These are phyloP conservation scores for Drosophila setosimentum DNA, from an alignment of 2,888 invertebrate genomes.

Conservation along the genomic window DNA sequence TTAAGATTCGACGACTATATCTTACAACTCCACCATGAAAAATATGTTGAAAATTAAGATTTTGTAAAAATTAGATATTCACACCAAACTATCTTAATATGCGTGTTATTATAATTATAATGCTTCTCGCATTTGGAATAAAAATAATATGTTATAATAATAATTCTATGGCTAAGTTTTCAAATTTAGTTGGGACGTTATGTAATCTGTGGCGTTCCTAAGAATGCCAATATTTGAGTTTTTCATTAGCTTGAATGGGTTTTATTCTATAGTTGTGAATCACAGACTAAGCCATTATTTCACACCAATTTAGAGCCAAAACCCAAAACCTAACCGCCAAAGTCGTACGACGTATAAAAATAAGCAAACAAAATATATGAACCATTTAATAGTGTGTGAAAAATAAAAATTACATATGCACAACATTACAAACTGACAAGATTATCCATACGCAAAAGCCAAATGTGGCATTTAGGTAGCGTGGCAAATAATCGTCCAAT, in stretches of 20 bases:
- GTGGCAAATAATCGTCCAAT: slow-evolving; percentile 33
- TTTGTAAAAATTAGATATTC: neutral
- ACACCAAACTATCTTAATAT: neutral
- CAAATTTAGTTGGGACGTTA: too few species aligned
- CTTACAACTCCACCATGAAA: neutral
- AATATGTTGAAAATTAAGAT: neutral
- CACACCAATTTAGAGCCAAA: slow-evolving; percentile 10
- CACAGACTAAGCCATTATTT: slow-evolving; percentile 25
- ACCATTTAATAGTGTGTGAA: slow-evolving; percentile 42
- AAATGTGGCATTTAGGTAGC: slow-evolving; percentile 23
- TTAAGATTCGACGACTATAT: neutral
- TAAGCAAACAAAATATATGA: slow-evolving; percentile 25
- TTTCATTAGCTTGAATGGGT: neutral
- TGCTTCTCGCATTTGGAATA: neutral
- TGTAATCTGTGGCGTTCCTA: too few species aligned
- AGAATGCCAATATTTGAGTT: neutral
- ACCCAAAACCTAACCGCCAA: neutral
- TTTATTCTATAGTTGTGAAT: slow-evolving; percentile 7
- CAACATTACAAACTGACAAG: slow-evolving; percentile 4
- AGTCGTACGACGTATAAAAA: neutral
- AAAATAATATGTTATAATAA: neutral
- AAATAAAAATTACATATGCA: slow-evolving; percentile 10
- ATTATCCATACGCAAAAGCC: neutral
- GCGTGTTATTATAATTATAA: neutral
- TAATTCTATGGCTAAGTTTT: neutral